Percentiles rank a stretch among this genome's conserved stretches.
Evolutionary conservation across 37 sponge, comb jelly and placozoan species (phyloP).

Genomic region (Amphimedon queenslandica): DNA sequence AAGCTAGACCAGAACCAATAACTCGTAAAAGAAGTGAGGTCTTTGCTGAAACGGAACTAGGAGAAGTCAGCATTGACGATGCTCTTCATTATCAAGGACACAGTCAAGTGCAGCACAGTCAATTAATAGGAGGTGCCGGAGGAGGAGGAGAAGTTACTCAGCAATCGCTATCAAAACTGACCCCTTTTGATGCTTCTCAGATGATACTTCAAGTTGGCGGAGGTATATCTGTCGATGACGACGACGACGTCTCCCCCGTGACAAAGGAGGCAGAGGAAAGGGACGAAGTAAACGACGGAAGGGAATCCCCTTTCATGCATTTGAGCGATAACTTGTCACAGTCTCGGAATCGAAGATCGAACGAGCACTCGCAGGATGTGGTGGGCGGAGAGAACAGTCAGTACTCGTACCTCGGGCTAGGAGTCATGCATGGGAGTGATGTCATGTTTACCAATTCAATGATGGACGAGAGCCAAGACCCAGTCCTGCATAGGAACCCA

Average conservation of each 20-base stretch:
- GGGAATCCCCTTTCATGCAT: conserved; percentile 6
- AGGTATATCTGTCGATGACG: conserved; percentile 4
- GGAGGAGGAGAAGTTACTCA: not conserved
- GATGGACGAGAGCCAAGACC: not conserved
- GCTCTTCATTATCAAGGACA: not conserved
- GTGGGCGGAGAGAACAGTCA: not conserved
- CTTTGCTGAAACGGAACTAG: conserved; percentile 1
- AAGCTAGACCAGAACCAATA: not conserved
- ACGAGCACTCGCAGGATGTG: not conserved
- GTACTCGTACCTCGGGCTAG: not conserved
- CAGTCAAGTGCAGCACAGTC: conserved; percentile 3
- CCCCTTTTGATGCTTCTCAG: conserved; percentile 1
- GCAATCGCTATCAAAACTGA: not conserved
- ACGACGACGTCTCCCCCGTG: not conserved
- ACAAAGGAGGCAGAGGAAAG: not conserved
- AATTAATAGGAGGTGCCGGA: not conserved
- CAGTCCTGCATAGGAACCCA: too few species aligned
- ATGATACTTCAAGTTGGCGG: not conserved
- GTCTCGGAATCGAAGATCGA: not conserved
- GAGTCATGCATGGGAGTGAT: conserved; percentile 3
- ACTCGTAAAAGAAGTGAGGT: not conserved
- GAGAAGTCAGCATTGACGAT: not conserved
- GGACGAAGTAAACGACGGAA: not conserved
- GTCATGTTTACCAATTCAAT: not conserved
- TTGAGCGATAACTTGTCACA: not conserved